phyloP scores from a whole-genome alignment of 2,113 vertebrate species.

The Psammodynastes pulverulentus region DNA sequence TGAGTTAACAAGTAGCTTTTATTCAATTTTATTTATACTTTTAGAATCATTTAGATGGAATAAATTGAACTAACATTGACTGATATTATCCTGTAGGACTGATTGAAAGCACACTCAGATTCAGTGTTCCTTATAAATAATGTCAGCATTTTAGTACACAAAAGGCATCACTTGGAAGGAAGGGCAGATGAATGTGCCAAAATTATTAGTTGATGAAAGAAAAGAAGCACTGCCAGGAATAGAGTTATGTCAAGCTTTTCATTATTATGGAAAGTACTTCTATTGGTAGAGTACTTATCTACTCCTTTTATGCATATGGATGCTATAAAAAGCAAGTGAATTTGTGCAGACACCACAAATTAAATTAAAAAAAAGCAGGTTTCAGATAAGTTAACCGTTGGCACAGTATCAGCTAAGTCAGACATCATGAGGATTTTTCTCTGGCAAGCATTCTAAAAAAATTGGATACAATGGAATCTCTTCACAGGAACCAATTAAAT shows the following conservation, averaged over 20 bases:
- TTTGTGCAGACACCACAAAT: background rate
- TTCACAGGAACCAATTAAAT: constrained; percentile 17
- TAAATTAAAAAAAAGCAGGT: background rate
- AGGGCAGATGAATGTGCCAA: constrained; percentile 35
- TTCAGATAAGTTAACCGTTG: background rate
- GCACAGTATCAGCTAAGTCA: background rate
- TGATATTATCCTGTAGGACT: constrained; percentile 70
- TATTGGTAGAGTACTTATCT: constrained; percentile 15
- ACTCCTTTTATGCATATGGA: background rate
- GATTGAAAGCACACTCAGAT: constrained; percentile 56
- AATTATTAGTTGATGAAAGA: constrained; percentile 33
- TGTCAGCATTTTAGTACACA: constrained; percentile 50
- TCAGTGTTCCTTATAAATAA: constrained; percentile 53
- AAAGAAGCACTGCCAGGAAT: constrained; percentile 33
- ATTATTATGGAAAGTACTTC: constrained; percentile 32
- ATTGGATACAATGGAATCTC: background rate
- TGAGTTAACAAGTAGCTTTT: constrained; percentile 64
- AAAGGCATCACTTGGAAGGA: constrained; percentile 50
- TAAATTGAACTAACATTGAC: constrained; percentile 68
- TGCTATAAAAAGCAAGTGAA: background rate
- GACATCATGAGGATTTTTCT: constrained; percentile 8
- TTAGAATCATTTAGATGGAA: constrained; percentile 69
- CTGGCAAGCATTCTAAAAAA: background rate
- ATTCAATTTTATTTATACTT: constrained; percentile 77
- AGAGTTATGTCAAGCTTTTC: constrained; percentile 12